These are phyloP conservation scores for Pardosa pseudoannulata DNA, from an alignment of 2,888 invertebrate species.

Conservation along the genomic window DNA sequence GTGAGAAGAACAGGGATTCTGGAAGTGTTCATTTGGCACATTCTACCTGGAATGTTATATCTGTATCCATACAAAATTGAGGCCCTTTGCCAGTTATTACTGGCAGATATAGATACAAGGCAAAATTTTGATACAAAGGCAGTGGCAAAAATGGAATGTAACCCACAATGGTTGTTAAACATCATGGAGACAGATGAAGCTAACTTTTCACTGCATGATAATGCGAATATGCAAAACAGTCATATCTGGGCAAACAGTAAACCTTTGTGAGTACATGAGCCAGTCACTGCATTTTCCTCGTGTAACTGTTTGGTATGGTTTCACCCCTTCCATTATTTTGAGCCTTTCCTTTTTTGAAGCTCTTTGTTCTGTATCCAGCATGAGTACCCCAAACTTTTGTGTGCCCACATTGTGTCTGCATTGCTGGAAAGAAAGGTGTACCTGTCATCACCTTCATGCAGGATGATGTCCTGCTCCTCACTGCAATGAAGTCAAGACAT, in stretches of 20 bases:
- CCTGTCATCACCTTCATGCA: background rate
- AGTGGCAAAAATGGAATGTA: background rate
- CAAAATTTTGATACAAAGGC: no score
- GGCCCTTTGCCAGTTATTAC: no score
- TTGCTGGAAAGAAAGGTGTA: background rate
- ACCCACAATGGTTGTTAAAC: background rate
- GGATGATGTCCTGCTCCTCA: background rate
- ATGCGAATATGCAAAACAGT: background rate
- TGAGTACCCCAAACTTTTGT: background rate
- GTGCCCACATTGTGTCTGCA: background rate
- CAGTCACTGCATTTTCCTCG: background rate
- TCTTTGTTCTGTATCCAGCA: background rate
- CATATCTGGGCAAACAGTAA: background rate
- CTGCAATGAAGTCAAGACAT: background rate
- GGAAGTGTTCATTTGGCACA: no score
- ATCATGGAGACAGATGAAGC: background rate
- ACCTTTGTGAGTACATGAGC: background rate
- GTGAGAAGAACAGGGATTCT: no score
- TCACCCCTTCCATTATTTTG: conserved; percentile 4
- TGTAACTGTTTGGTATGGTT: conserved; percentile 5
- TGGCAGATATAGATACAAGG: background rate
- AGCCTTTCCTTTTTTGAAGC: conserved; percentile 13
- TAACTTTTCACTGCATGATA: background rate
- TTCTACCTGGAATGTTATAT: no score
- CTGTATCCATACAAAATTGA: no score